These are phyloP conservation scores for Philereme vetulata DNA, from an alignment of 2,888 invertebrate species.

Conservation along the genomic window DNA sequence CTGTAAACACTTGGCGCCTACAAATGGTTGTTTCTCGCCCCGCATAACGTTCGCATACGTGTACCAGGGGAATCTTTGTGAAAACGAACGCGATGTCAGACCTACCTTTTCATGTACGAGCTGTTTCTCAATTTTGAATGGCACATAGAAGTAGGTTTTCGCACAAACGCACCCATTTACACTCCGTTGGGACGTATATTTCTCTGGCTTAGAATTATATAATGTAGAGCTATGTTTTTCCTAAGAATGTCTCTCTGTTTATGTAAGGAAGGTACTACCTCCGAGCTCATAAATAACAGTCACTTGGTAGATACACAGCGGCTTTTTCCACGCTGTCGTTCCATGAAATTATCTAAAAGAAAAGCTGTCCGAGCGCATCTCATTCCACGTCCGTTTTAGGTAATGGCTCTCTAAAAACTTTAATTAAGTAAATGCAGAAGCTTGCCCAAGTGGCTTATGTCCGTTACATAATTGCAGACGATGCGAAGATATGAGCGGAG, in stretches of 20 bases:
- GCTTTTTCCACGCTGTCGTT: not conserved
- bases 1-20: constrained; percentile 72
- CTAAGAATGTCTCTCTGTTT: not conserved
- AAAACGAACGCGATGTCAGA: constrained; percentile 39
- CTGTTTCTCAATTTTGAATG: not conserved
- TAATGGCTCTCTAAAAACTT: constrained; percentile 32
- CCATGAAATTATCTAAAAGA: constrained; percentile 6
- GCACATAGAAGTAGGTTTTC: not conserved
- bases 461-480: constrained; percentile 68
- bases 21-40: constrained; percentile 64
- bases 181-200: not conserved
- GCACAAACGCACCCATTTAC: not conserved
- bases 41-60: constrained; percentile 46
- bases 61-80: constrained; percentile 47
- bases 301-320: not conserved
- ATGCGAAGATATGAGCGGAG: constrained; percentile 50
- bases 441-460: constrained; percentile 42
- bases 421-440: constrained; percentile 41
- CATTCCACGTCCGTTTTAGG: constrained; percentile 31
- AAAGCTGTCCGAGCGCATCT: constrained; percentile 20
- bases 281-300: not conserved
- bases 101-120: constrained; percentile 4
- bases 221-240: too few relatives aligned
- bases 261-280: not conserved
- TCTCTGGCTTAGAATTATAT: not conserved